Evolutionary conservation across 2,888 invertebrate genomes (phyloP).

Genomic region (Amiota communis): DNA sequence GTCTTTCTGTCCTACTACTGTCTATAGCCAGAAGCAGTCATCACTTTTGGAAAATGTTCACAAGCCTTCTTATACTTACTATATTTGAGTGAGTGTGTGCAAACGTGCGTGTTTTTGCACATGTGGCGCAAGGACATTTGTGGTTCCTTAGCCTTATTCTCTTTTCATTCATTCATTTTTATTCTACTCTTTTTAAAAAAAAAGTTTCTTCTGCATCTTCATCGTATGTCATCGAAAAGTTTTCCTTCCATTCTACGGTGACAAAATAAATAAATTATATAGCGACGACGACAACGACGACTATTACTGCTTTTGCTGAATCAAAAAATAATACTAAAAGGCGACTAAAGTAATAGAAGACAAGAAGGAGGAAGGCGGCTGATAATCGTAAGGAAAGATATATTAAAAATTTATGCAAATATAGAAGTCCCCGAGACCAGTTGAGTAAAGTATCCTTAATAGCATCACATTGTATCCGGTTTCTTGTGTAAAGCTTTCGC

Average conservation of each 20-base stretch:
- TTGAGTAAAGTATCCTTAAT: slow-evolving; percentile 28
- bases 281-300: background rate
- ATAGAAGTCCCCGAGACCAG: slow-evolving; percentile 7
- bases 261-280: slow-evolving; percentile 28
- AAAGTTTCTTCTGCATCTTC: background rate
- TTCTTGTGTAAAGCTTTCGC: slow-evolving; percentile 12
- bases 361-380: too few species aligned
- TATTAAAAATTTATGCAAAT: slow-evolving; percentile 37
- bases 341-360: too few species aligned
- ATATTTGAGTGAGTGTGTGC: slow-evolving; percentile 20
- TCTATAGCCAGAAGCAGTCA: slow-evolving; percentile 21
- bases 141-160: slow-evolving; percentile 31
- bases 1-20: slow-evolving; percentile 1
- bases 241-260: slow-evolving; percentile 15
- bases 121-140: slow-evolving; percentile 48
- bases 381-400: background rate
- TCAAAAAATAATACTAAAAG: too few species aligned
- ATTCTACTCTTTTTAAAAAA: background rate
- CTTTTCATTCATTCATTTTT: slow-evolving; percentile 30
- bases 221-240: slow-evolving; percentile 14
- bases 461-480: slow-evolving; percentile 26
- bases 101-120: slow-evolving; percentile 30
- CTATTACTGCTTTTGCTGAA: too few species aligned
- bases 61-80: slow-evolving; percentile 12
- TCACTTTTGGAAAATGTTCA: slow-evolving; percentile 12